Conservation (phyloP, 2,888 invertebrate genomes). For the Tipula unca region DNA sequence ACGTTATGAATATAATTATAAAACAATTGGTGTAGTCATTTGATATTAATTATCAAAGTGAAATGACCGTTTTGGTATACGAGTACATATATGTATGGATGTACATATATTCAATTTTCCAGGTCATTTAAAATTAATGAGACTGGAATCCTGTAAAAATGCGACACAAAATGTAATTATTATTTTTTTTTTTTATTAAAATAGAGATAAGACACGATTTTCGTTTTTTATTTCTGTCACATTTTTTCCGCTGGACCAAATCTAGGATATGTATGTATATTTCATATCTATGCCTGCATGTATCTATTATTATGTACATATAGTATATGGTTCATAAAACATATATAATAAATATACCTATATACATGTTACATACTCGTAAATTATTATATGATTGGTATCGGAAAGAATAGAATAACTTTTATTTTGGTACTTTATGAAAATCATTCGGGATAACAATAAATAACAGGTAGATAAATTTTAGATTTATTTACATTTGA, state of each 20-base stretch:
- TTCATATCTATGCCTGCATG: too few species aligned
- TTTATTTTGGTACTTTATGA: not conserved
- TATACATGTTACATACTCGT: not conserved
- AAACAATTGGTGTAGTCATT: not conserved
- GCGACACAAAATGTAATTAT: not conserved
- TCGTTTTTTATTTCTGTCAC: not conserved
- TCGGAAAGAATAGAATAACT: not conserved
- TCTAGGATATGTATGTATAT: too few species aligned
- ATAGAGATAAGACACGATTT: not conserved
- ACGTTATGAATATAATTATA: not conserved
- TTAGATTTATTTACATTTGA: not conserved
- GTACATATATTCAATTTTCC: not conserved
- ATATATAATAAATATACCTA: not conserved
- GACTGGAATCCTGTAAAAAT: not conserved
- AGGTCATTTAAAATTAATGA: not conserved
- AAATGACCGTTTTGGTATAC: not conserved
- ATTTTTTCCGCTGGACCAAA: not conserved
- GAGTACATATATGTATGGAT: too few species aligned
- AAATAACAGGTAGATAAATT: not conserved
- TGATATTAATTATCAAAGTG: not conserved
- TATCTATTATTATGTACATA: not conserved
- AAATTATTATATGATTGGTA: not conserved
- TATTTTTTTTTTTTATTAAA: not conserved
- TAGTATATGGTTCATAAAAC: not conserved
- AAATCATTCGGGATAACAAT: not conserved